Percentiles rank a stretch among this genome's conserved stretches.
Evolutionary conservation across 2,888 invertebrate species (phyloP).

Genomic region (Aproaerema taeniolella): DNA sequence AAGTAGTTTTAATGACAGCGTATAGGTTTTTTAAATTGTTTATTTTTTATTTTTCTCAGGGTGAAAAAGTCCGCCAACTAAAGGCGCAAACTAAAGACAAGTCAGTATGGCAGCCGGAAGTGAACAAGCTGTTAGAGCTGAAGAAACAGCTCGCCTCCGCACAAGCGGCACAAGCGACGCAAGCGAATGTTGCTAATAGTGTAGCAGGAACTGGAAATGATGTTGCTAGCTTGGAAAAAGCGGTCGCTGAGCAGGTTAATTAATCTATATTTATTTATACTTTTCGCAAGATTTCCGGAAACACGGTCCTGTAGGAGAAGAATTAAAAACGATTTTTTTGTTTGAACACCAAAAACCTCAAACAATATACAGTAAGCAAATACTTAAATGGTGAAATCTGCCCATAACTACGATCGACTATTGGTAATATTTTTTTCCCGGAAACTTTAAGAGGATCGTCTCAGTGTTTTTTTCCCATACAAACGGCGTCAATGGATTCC

Average conservation of each 20-base stretch:
- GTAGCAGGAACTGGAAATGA: slow-evolving; percentile 23
- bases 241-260: slow-evolving; percentile 74
- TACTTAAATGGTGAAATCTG: no score
- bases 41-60: slow-evolving; percentile 68
- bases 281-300: background rate
- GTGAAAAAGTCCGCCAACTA: slow-evolving; percentile 81
- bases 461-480: no score
- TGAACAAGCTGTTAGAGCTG: slow-evolving; percentile 80
- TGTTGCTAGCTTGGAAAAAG: slow-evolving; percentile 68
- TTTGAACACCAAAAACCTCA: no score
- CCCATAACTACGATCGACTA: no score
- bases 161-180: slow-evolving; percentile 60
- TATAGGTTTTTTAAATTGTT: no score
- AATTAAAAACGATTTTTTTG: no score
- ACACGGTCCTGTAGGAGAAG: no score
- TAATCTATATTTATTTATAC: background rate
- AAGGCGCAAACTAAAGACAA: slow-evolving; percentile 84
- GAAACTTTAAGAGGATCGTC: no score
- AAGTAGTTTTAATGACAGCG: no score
- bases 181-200: slow-evolving; percentile 10
- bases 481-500: no score
- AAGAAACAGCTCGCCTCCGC: slow-evolving; percentile 78
- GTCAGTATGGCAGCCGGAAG: slow-evolving; percentile 82
- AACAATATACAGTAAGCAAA: no score
- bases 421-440: no score